Conservation (phyloP, 1,140 invertebrate species). For the Hycleus phaleratus region DNA sequence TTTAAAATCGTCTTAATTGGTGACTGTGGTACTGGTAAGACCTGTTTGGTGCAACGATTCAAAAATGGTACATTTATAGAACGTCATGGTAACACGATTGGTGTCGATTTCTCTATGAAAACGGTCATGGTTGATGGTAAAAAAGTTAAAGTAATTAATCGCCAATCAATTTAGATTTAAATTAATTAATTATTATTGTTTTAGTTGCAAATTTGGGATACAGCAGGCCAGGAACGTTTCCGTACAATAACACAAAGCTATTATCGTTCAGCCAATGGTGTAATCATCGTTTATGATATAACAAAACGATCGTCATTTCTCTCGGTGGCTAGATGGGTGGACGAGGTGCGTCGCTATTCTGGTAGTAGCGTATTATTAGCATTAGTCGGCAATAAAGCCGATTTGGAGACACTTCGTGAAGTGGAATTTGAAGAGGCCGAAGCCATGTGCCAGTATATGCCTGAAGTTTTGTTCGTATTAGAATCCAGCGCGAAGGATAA, state of each 20-base stretch:
- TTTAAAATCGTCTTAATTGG: slow-evolving; percentile 81
- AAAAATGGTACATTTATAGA: slow-evolving; percentile 90
- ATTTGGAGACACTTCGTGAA: slow-evolving; percentile 71
- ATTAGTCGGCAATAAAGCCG: slow-evolving; percentile 88
- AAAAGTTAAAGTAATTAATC: slow-evolving; percentile 71
- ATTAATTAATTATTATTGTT: slow-evolving; percentile 9
- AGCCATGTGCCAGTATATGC: slow-evolving; percentile 73
- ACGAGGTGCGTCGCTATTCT: slow-evolving; percentile 84
- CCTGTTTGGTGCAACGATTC: slow-evolving; percentile 84
- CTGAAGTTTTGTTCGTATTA: slow-evolving; percentile 74
- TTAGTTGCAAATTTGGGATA: slow-evolving; percentile 88
- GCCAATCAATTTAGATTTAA: background rate
- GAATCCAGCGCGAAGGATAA: slow-evolving; percentile 93
- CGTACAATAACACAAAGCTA: slow-evolving; percentile 91
- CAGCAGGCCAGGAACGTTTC: slow-evolving; percentile 87
- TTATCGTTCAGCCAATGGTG: slow-evolving; percentile 86
- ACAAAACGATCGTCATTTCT: slow-evolving; percentile 86
- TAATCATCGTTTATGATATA: slow-evolving; percentile 92
- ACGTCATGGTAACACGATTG: slow-evolving; percentile 88
- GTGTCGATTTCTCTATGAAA: slow-evolving; percentile 97
- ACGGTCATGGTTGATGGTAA: slow-evolving; percentile 87
- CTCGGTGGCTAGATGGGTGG: slow-evolving; percentile 85
- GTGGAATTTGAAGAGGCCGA: slow-evolving; percentile 78
- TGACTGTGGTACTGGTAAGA: slow-evolving; percentile 78
- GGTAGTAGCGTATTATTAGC: slow-evolving; percentile 83